Evolutionary conservation across 2,888 invertebrate genomes (phyloP).

Genomic region (Heliconius charithonia): DNA sequence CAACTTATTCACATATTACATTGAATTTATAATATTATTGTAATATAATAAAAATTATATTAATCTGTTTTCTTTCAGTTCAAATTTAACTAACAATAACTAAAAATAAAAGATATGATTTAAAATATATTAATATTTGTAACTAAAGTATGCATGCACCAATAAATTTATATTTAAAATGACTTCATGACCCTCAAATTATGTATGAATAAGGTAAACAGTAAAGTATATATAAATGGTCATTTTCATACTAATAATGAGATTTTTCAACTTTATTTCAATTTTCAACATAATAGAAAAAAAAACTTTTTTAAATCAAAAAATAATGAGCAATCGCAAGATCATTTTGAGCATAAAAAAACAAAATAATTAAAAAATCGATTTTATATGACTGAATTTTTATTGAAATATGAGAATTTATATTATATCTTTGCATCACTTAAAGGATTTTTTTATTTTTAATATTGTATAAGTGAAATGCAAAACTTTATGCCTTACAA

Average conservation of each 20-base stretch:
- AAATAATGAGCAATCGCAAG: constrained; percentile 68
- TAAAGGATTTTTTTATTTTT: neutral
- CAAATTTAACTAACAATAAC: constrained; percentile 53
- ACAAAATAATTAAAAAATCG: neutral
- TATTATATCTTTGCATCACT: constrained; percentile 1
- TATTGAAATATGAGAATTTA: neutral
- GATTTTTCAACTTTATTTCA: neutral
- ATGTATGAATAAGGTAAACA: neutral
- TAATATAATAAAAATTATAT: neutral
- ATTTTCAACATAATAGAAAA: neutral
- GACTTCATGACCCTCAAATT: neutral
- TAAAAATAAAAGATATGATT: constrained; percentile 47
- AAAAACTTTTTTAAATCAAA: neutral
- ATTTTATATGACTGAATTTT: constrained; percentile 24
- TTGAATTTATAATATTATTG: constrained; percentile 47
- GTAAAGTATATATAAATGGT: neutral
- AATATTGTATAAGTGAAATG: neutral
- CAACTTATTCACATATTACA: constrained; percentile 15
- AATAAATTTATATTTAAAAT: constrained; percentile 23
- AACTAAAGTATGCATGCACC: constrained; percentile 35
- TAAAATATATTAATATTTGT: constrained; percentile 30
- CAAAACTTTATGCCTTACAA: constrained; percentile 12
- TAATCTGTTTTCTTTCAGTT: constrained; percentile 55
- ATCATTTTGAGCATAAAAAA: constrained; percentile 59
- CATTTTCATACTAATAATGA: neutral